phyloP scores from a whole-genome alignment of 2,888 invertebrate genomes.

The Disparrhopalites patrizii region DNA sequence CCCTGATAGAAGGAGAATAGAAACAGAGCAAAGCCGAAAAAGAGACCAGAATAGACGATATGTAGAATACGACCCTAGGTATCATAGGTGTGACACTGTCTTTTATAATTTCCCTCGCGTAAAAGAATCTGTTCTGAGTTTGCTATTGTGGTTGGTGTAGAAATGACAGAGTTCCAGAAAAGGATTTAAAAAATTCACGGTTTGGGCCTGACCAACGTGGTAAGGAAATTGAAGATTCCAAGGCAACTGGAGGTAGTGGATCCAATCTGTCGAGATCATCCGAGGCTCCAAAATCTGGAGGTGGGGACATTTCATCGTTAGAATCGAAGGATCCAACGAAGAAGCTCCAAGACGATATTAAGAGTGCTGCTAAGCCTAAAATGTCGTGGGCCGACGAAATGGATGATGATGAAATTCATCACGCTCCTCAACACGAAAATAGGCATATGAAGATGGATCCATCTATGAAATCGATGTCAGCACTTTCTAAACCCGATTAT shows the following conservation, averaged over 20 bases:
- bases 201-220: constrained; percentile 12
- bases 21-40: neutral
- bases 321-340: neutral
- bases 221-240: constrained; percentile 17
- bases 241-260: no score
- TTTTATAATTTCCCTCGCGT: neutral
- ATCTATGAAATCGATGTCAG: neutral
- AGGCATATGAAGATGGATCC: neutral
- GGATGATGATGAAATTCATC: constrained; percentile 40
- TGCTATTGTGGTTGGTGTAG: no score
- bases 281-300: neutral
- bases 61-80: constrained; percentile 22
- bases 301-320: neutral
- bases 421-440: constrained; percentile 6
- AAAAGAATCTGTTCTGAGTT: no score
- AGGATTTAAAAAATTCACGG: constrained; percentile 7
- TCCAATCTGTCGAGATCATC: constrained; percentile 8
- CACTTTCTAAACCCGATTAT: constrained; percentile 3
- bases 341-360: neutral
- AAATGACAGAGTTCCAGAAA: constrained; percentile 1
- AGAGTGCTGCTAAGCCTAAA: constrained; percentile 11
- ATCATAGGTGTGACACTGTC: neutral
- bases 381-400: constrained; percentile 47
- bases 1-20: constrained; percentile 21
- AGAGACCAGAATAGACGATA: constrained; percentile 11